These are phyloP conservation scores for Luffia ferchaultella DNA, from an alignment of 2,888 invertebrate genomes.

Conservation along the genomic window DNA sequence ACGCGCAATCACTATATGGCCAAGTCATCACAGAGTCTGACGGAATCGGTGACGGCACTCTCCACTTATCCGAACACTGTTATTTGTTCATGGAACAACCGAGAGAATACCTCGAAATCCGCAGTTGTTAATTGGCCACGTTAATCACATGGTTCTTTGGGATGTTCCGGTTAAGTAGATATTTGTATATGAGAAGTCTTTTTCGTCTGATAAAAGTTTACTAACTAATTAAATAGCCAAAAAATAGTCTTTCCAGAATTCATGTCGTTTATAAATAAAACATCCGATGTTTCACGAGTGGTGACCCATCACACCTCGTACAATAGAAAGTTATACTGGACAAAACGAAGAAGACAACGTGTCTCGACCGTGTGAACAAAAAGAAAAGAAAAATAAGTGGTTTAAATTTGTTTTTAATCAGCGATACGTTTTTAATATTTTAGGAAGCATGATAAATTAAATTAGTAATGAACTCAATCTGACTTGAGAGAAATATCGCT, in stretches of 20 bases:
- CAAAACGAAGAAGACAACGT: conserved; percentile 34
- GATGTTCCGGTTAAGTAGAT: background rate
- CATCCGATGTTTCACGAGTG: conserved; percentile 21
- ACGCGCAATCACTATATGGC: conserved; percentile 51
- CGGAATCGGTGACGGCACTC: conserved; percentile 30
- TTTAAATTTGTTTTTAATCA: too few relatives aligned
- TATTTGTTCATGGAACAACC: conserved; percentile 49
- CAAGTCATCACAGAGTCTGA: conserved; percentile 27
- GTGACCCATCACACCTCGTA: conserved; percentile 39
- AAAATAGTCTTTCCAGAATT: background rate
- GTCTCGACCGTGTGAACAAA: conserved; percentile 37
- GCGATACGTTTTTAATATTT: too few relatives aligned
- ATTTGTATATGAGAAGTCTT: background rate
- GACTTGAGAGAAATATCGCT: background rate
- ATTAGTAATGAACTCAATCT: background rate
- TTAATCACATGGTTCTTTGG: conserved; percentile 29
- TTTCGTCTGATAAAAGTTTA: too few relatives aligned
- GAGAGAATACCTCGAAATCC: conserved; percentile 38
- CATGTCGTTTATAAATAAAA: conserved; percentile 10
- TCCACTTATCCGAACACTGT: conserved; percentile 34
- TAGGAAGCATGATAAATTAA: background rate
- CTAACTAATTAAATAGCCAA: background rate
- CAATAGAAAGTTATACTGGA: conserved; percentile 44
- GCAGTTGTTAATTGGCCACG: conserved; percentile 35
- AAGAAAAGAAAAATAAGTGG: conserved; percentile 13